Percentiles rank a stretch among this genome's conserved stretches.
Evolutionary conservation across 2,797 vertebrate species (phyloP).

Genomic region (Danio choprae): DNA sequence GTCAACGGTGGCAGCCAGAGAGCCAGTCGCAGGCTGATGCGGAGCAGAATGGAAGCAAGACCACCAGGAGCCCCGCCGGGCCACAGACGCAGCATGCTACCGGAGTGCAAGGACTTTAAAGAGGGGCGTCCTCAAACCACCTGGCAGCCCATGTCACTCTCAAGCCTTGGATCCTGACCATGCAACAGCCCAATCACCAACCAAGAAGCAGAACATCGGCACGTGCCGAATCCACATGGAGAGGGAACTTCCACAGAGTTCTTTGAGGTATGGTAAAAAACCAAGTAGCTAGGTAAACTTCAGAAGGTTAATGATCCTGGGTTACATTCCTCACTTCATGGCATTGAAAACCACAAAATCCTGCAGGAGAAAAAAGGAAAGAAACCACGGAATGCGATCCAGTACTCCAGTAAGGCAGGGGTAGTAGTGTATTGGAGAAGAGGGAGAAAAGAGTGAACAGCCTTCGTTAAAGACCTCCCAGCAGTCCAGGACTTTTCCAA

Average conservation of each 20-base stretch:
- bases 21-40: conserved; percentile 52
- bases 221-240: conserved; percentile 48
- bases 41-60: conserved; percentile 53
- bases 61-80: conserved; percentile 48
- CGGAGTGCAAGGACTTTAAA: conserved; percentile 36
- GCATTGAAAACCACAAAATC: conserved; percentile 29
- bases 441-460: conserved; percentile 32
- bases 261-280: conserved; percentile 10
- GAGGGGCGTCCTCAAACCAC: conserved; percentile 47
- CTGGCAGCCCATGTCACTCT: conserved; percentile 52
- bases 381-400: conserved; percentile 40
- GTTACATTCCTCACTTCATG: conserved; percentile 49
- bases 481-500: conserved; percentile 49
- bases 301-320: conserved; percentile 21
- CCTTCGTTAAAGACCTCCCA: conserved; percentile 50
- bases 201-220: conserved; percentile 30
- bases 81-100: conserved; percentile 54
- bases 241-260: conserved; percentile 47
- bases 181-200: conserved; percentile 19
- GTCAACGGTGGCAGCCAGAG: conserved; percentile 52
- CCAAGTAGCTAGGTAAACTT: not conserved
- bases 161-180: conserved; percentile 34
- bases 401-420: conserved; percentile 53
- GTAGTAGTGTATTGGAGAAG: conserved; percentile 32
- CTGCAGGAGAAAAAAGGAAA: conserved; percentile 14